Base-by-base conservation (phyloP, 1,140 invertebrate genomes). In the Lepidurus couesii region DNA sequence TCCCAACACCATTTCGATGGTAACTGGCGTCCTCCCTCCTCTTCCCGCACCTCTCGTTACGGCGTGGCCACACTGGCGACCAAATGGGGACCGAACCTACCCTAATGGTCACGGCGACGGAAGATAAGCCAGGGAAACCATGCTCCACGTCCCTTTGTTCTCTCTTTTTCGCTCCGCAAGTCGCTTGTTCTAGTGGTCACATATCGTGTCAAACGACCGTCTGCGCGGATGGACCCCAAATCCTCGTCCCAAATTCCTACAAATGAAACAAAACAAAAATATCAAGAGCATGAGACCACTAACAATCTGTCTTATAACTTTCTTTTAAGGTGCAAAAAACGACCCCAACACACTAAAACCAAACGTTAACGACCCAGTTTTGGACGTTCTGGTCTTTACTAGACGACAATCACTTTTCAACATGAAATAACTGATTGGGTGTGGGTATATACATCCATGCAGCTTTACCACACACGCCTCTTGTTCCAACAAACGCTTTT, bases 121-220 rank as follows among this genome's bases (percentile, higher is more conserved):
- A 65, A 65, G 53, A 65, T 65, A 65, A 34, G 53, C 53, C 16
- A 13, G 16, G 53, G 53, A 65, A 65, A 65, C 53, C 53, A 65
- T 65, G 53, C 16, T 21, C 16, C 34, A 34, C 34, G 34, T 34
- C 53, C n/a, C 21, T 65, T 65, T 65, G 53, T 65, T 65, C 53
- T 21, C 53, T 13, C 53, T 21, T n/a, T n/a, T 13, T 65, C 53
- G 16, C 53, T 65, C 21, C n/a, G 16, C 34, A 34, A 34, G 34
- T 34, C 34, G 16, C 53, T 65, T 1, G 53, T 13, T 65, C 53
- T 65, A n/a, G 53, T 65, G 53, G 53, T 65, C 53, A 65, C 53
- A 65, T 65, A 65, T 65, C 53, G 53, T 65, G 53, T 65, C 53
- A 65, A 65, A 65, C n/a, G 53, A 65, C 53, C 53, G 53, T 65